Percentiles rank a stretch among this genome's conserved stretches.
phyloP scores from a whole-genome alignment of 2,888 invertebrate genomes.

The Acanthoscelides obtectus region DNA sequence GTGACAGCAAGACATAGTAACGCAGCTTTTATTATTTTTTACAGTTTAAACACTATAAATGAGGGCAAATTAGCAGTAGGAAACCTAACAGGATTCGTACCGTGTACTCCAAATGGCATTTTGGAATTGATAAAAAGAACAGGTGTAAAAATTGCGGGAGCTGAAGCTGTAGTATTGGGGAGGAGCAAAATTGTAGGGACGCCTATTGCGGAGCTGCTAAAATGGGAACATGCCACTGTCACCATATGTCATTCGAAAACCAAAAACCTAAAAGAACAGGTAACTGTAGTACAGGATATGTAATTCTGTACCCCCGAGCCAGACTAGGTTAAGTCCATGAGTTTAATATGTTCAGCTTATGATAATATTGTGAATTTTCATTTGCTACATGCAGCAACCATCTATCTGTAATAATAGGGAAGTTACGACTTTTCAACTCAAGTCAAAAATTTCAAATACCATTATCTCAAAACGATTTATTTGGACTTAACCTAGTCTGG shows the following conservation, averaged over 20 bases:
- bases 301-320: no score
- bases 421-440: no score
- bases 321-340: no score
- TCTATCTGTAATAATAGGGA: no score
- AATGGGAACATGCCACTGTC: conserved; percentile 96
- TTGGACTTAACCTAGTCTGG: no score
- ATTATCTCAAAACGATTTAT: no score
- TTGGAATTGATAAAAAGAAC: conserved; percentile 84
- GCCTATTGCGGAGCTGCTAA: conserved; percentile 87
- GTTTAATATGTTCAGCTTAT: no score
- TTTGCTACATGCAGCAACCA: no score
- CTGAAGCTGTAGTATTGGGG: conserved; percentile 89
- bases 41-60: conserved; percentile 80
- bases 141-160: conserved; percentile 73
- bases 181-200: conserved; percentile 98
- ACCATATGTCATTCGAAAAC: conserved; percentile 97
- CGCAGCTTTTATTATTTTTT: conserved; percentile 9
- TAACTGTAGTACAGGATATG: no score
- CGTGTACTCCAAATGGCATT: conserved; percentile 96
- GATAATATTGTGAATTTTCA: no score
- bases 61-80: conserved; percentile 90
- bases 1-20: background rate
- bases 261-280: conserved; percentile 70
- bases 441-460: no score
- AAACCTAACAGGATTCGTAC: conserved; percentile 83